Conservation (phyloP, 1,140 invertebrate species). For the Manduca sexta region DNA sequence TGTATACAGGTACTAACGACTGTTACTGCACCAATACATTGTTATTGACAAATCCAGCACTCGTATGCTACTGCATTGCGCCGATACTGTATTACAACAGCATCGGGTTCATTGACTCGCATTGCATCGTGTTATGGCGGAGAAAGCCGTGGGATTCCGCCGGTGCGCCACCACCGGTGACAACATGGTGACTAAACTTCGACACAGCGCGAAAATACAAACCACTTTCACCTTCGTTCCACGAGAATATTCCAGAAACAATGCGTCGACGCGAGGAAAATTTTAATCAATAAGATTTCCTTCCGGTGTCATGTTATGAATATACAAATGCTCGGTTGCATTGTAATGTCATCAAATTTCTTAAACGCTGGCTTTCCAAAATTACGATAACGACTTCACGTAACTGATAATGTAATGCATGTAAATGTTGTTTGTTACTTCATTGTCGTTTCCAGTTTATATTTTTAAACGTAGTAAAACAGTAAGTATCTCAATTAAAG, state of each 20-base stretch:
- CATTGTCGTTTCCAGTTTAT: too few species aligned
- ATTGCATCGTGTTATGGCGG: conserved; percentile 4
- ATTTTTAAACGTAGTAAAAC: too few species aligned
- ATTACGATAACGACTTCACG: too few species aligned
- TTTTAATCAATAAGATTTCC: conserved; percentile 1
- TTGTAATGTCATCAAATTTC: too few species aligned
- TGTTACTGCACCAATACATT: neutral
- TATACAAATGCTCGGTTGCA: too few species aligned
- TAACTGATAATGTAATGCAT: too few species aligned
- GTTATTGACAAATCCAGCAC: too few species aligned
- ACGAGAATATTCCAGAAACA: neutral
- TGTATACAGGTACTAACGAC: neutral
- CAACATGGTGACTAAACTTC: neutral
- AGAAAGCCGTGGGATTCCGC: conserved; percentile 23
- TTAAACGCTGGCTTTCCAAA: too few species aligned
- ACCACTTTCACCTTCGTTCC: conserved; percentile 15
- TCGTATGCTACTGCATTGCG: too few species aligned
- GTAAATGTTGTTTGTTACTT: too few species aligned
- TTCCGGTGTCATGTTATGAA: neutral
- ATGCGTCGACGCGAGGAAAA: neutral
- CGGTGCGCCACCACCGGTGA: neutral
- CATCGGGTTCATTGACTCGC: conserved; percentile 1
- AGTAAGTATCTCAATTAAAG: too few species aligned
- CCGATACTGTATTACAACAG: neutral
- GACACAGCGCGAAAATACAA: conserved; percentile 1